Base-by-base conservation (phyloP, 2,888 invertebrate genomes). In the Synergus japonicus region DNA sequence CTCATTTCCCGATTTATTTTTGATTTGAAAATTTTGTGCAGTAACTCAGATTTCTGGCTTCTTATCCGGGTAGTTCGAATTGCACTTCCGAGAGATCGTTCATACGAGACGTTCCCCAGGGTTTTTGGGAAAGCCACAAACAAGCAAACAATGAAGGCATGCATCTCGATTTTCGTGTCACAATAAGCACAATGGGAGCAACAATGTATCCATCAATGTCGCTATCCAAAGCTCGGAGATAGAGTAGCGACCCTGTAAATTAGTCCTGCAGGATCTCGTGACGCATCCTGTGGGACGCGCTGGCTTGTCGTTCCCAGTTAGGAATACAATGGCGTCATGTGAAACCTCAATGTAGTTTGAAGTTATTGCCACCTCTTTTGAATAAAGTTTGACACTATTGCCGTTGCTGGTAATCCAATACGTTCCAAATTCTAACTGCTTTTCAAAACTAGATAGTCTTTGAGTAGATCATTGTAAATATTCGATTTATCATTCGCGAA, bases 181-280 rank as follows among this genome's bases (percentile, higher is more conserved):
- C 88, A 89, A 89, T 89, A 87, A 81, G 80, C 83, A 86, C 87
- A 88, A 87, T 87, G 85, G 83, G 77, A 81, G 85, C 87, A 88
- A 90, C 90, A 89, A 91, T 90, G 89, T 88, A 89, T 88, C 88
- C 89, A 89, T 91, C 90, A 89, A 90, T 89, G 90, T 89, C 86
- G 86, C 81, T 78, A 87, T 86, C 81, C 88, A 83, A 86, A 84
- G 85, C 87, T 83, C 78, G 78, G 66, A 67, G 82, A 80, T 78
- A 49, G 49, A 69, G 69, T 78, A 79, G 67, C 76, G 69, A 81
- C 81, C 86, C 87, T 81, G 87, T 90, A 91, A 91, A 91, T 91
- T 92, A 91, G 90, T 89, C 88, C 87, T 87, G 83, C 85, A 82
- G 88, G 87, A 86, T 90, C 87, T 85, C 86, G 83, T 88, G 87